Percentiles rank a stretch among this genome's conserved stretches.
Conservation (phyloP, 37 sponge, comb jelly and placozoan genomes). For the Beroe forskalii region DNA sequence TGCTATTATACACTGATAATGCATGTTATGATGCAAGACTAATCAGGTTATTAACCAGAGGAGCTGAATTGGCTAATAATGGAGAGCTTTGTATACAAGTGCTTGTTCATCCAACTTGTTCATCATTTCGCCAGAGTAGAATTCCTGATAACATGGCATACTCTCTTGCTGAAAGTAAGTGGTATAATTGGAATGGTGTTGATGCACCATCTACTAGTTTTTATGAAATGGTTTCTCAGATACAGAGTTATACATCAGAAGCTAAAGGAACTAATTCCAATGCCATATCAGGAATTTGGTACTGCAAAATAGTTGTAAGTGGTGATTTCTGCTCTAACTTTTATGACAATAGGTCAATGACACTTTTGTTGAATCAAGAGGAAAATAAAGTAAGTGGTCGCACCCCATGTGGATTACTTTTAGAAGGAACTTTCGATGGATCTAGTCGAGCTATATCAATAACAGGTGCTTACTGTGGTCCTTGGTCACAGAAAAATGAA, state of each 20-base stretch:
- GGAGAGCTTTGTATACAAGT: conserved; percentile 44
- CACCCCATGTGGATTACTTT: conserved; percentile 1
- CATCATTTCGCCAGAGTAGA: conserved; percentile 18
- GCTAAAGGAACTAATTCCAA: background rate
- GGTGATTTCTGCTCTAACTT: conserved; percentile 51
- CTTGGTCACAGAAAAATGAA: conserved; percentile 35
- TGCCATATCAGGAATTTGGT: conserved; percentile 15
- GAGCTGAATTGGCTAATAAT: conserved; percentile 45
- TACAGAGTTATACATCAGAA: background rate
- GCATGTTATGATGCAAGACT: conserved; percentile 33
- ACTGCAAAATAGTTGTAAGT: conserved; percentile 49
- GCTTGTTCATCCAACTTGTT: conserved; percentile 57
- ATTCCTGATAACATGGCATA: conserved; percentile 64
- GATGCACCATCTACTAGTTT: conserved; percentile 23
- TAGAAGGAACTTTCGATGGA: background rate
- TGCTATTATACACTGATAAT: conserved; percentile 51
- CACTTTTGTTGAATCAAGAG: background rate
- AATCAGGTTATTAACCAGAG: background rate
- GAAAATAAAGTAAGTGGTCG: background rate
- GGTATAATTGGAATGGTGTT: conserved; percentile 42
- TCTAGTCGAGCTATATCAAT: background rate
- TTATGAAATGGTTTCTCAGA: conserved; percentile 19
- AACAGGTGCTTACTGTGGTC: conserved; percentile 50
- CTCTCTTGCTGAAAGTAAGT: conserved; percentile 56
- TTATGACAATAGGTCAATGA: conserved; percentile 38